phyloP scores from a whole-genome alignment of 1,140 invertebrate species.

The Drosophila eugracilis region DNA sequence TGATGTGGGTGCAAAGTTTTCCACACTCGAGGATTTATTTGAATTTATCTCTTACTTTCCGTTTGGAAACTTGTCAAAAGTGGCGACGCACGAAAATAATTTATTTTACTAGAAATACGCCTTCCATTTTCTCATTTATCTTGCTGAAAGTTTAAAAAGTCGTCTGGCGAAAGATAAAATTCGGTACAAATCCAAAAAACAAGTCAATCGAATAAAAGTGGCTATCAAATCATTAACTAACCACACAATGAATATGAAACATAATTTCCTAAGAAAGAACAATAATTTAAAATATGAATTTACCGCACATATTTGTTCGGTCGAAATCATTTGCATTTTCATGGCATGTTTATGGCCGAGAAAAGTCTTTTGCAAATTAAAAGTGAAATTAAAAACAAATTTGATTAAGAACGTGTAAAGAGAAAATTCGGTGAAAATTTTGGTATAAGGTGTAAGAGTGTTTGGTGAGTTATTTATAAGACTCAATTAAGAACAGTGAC shows the following conservation, averaged over 20 bases:
- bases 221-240: conserved; percentile 37
- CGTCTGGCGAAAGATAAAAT: background rate
- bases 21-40: conserved; percentile 33
- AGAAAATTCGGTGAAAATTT: conserved; percentile 29
- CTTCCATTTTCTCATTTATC: conserved; percentile 2
- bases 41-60: conserved; percentile 13
- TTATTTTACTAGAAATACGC: conserved; percentile 33
- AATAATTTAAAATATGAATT: conserved; percentile 15
- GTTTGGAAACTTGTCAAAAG: conserved; percentile 59
- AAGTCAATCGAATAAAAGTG: conserved; percentile 23
- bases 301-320: conserved; percentile 8
- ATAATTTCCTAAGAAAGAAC: conserved; percentile 1
- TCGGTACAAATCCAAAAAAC: conserved; percentile 2
- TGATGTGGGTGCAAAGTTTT: conserved; percentile 28
- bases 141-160: background rate
- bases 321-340: conserved; percentile 20
- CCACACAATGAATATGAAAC: conserved; percentile 15
- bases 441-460: conserved; percentile 2
- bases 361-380: conserved; percentile 36
- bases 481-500: conserved; percentile 61
- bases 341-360: conserved; percentile 20
- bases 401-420: conserved; percentile 32
- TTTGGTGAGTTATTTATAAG: conserved; percentile 28
- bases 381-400: conserved; percentile 30
- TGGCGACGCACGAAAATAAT: conserved; percentile 2